These are phyloP conservation scores for Pararge aegeria DNA, from an alignment of 1,140 invertebrate species.

Conservation along the genomic window DNA sequence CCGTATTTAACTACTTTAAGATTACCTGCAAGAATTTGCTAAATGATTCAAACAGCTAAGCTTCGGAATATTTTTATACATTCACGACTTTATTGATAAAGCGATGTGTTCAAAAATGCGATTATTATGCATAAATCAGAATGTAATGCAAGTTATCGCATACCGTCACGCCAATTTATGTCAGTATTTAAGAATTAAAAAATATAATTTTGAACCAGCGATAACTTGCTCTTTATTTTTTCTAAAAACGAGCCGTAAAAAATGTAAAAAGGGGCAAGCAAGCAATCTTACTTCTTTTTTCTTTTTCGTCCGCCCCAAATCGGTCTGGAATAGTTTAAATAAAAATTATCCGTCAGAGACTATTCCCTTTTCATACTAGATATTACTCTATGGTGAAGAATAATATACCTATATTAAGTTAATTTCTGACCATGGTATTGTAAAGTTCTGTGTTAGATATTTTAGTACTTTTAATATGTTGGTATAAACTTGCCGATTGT, in stretches of 20 bases:
- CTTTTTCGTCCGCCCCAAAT: conserved; percentile 96
- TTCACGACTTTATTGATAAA: conserved; percentile 65
- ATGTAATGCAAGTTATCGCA: conserved; percentile 74
- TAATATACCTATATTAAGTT: background rate
- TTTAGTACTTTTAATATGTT: conserved; percentile 18
- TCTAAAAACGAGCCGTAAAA: conserved; percentile 75
- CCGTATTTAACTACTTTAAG: conserved; percentile 53
- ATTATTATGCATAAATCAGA: conserved; percentile 66
- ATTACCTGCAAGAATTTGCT: conserved; percentile 51
- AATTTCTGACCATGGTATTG: background rate
- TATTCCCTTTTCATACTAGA: conserved; percentile 9
- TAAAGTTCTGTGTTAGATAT: conserved; percentile 14
- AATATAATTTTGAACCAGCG: conserved; percentile 64
- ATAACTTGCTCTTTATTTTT: conserved; percentile 69
- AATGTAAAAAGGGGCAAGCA: conserved; percentile 77
- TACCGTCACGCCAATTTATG: conserved; percentile 52
- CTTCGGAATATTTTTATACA: conserved; percentile 46
- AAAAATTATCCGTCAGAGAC: conserved; percentile 57
- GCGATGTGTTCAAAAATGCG: conserved; percentile 74
- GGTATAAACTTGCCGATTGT: conserved; percentile 19
- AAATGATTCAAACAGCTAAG: conserved; percentile 55
- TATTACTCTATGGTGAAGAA: background rate
- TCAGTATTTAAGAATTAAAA: conserved; percentile 34
- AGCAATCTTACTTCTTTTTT: conserved; percentile 96
- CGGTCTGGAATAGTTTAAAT: conserved; percentile 86